Conservation (phyloP, 2,113 vertebrate species). For the Zosterops borbonicus region DNA sequence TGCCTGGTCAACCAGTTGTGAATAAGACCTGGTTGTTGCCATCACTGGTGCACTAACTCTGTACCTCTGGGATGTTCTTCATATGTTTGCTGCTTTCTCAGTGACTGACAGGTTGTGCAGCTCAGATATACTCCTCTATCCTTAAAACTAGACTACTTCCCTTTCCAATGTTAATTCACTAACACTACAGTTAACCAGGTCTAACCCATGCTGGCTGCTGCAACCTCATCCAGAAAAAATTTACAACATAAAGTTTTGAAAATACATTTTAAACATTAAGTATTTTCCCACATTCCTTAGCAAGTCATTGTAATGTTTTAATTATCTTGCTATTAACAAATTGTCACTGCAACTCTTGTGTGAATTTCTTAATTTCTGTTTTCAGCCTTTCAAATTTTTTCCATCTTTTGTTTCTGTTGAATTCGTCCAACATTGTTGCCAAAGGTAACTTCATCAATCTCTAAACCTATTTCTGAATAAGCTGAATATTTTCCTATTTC, state of each 20-base stretch:
- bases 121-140: not conserved
- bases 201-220: not conserved
- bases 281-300: not conserved
- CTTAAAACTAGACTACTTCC: not conserved
- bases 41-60: not conserved
- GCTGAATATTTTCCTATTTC: not conserved
- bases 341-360: not conserved
- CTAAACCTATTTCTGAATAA: not conserved
- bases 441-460: not conserved
- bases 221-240: not conserved
- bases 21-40: not conserved
- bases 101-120: not conserved
- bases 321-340: not conserved
- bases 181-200: not conserved
- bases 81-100: not conserved
- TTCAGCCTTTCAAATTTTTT: not conserved
- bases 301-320: not conserved
- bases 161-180: not conserved
- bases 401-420: not conserved
- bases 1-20: accelerated
- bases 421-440: not conserved
- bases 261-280: not conserved
- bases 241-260: not conserved
- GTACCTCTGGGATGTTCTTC: not conserved
- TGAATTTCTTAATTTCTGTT: not conserved